Percentiles rank a stretch among this genome's conserved stretches.
These are phyloP conservation scores for Cyrtodaria siliqua DNA, from an alignment of 2,888 invertebrate species.

Conservation along the genomic window DNA sequence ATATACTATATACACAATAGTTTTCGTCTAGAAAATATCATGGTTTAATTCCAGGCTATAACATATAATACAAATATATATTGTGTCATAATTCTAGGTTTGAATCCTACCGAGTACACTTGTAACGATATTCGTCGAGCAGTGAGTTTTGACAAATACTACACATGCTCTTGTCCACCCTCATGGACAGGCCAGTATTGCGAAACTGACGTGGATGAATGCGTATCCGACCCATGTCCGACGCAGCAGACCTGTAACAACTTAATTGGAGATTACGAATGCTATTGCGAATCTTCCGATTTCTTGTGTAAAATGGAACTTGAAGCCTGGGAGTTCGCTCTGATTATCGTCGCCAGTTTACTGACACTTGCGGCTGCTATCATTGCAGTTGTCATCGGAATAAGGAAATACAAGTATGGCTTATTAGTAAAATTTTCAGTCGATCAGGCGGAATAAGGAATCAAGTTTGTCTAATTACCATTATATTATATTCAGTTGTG, in stretches of 20 bases:
- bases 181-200: slow-evolving; percentile 15
- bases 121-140: slow-evolving; percentile 13
- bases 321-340: neutral
- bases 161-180: slow-evolving; percentile 8
- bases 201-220: slow-evolving; percentile 26
- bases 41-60: no score
- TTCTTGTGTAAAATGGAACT: neutral
- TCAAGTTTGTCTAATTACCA: no score
- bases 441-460: no score
- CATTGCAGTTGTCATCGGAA: neutral
- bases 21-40: no score
- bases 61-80: no score
- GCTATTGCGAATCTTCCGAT: neutral
- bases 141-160: slow-evolving; percentile 15
- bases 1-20: no score
- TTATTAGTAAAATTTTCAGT: no score
- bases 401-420: neutral
- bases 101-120: slow-evolving; percentile 14
- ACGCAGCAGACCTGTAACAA: neutral
- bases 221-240: neutral
- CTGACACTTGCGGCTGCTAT: neutral
- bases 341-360: neutral
- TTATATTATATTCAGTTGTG: no score
- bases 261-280: neutral
- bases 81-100: slow-evolving; percentile 15